These are phyloP conservation scores for Daphoenositta chrysoptera DNA, from an alignment of 2,113 vertebrate genomes.

Conservation along the genomic window DNA sequence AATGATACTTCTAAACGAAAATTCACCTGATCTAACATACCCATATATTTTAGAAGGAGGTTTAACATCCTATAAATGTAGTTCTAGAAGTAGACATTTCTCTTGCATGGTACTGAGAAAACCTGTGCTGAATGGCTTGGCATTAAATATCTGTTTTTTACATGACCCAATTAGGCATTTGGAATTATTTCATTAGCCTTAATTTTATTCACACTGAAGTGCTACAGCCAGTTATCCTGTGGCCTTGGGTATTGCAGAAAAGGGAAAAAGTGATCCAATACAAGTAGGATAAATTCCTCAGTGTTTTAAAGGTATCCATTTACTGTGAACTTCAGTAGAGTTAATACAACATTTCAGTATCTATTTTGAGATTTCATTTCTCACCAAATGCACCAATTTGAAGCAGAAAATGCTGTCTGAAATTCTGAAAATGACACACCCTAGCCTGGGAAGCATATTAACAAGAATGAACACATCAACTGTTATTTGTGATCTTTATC, in stretches of 20 bases:
- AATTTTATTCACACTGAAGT: neutral
- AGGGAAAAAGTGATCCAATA: neutral
- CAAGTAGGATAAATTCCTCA: neutral
- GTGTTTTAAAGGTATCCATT: neutral
- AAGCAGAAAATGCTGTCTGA: neutral
- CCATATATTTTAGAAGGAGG: neutral
- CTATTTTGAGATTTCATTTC: neutral
- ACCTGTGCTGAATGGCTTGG: neutral
- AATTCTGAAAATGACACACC: neutral
- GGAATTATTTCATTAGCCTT: neutral
- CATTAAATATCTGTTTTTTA: neutral
- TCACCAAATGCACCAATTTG: neutral
- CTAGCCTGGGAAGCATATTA: neutral
- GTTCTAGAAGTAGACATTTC: neutral
- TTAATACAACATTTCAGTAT: neutral
- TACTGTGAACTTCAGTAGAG: neutral
- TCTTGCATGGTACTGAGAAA: neutral
- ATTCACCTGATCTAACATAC: neutral
- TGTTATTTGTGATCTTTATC: neutral
- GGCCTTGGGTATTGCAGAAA: neutral
- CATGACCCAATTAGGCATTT: neutral
- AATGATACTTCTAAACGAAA: neutral
- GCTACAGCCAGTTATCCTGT: neutral
- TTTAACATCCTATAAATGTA: neutral
- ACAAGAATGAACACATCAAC: neutral